Evolutionary conservation across 30 jellyfish, hydroid and myxozoan species (phyloP).

Genomic region (Mastigias papua): DNA sequence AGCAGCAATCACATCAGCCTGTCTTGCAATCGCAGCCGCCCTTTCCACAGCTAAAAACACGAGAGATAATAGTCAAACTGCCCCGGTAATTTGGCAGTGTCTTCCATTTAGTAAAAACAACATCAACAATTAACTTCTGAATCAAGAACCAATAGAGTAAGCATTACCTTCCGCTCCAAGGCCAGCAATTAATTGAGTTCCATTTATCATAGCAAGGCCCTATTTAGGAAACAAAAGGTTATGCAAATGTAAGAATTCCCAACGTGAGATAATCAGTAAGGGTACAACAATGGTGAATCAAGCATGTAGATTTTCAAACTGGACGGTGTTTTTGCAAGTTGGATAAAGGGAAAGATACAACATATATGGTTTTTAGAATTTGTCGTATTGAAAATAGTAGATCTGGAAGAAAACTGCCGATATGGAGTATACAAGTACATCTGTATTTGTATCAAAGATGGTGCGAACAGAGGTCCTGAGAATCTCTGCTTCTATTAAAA

Average conservation of each 20-base stretch:
- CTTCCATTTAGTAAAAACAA: no score
- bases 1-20: conserved; percentile 95
- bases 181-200: conserved; percentile 91
- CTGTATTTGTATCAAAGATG: no score
- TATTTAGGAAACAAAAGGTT: not conserved
- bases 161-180: conserved; percentile 92
- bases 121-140: not conserved
- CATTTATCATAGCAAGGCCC: conserved; percentile 95
- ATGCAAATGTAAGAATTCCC: no score
- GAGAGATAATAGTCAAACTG: not conserved
- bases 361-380: no score
- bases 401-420: no score
- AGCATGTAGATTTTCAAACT: no score
- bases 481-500: not conserved
- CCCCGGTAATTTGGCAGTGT: no score
- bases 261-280: no score
- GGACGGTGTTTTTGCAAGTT: no score
- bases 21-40: conserved; percentile 79
- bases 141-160: not conserved
- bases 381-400: no score
- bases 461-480: not conserved
- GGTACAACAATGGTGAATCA: not conserved
- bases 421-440: no score
- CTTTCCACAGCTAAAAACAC: conserved; percentile 77
- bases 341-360: no score